Base-by-base conservation (phyloP, 1,140 invertebrate genomes). In the Macrobrachium rosenbergii region DNA sequence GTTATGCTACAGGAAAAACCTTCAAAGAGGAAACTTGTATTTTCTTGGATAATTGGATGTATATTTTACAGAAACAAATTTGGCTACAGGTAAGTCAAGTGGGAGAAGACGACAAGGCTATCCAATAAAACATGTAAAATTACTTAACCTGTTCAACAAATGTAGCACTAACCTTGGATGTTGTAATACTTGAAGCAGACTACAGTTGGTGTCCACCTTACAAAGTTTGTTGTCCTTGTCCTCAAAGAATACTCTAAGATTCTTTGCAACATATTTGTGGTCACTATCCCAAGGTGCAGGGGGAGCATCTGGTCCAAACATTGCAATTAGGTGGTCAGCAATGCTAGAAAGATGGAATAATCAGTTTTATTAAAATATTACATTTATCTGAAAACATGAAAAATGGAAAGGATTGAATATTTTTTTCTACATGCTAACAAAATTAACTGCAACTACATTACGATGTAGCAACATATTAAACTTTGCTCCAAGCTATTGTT, bases 161-260 rank as follows among this genome's bases (percentile, higher is more conserved):
- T 92, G 96, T 94, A 93, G 6, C 11, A 85, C 69, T 58, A 19
- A 89, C 88, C 84, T 94, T 90, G 95, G 92, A 81, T 94, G 91
- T 83, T 92, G 92, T 67, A 97, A 92, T 85, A 95, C 93, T 88
- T 95, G 92, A 14, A 93, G 91, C 8, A 98, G 92, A 2, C 94
- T 94, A 83, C 93, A 92, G 16, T 92, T 92, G 0, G 93, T 91
- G 88, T 95, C 92, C 19, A 97, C 92, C 90, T 94, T 92, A 91
- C 95, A 93, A 5, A 96, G 92, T 90, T 93, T 93, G 82, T 92
- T 92, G 82, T 95, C 93, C 88, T 92, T 92, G 90, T 96, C 94
- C 92, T 97, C 96, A 92, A 95, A 98, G 91, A 96, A 98, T 21
- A 98, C 93, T 92, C 95, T 94, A 60, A 98, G 91, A 73, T 92